A percentile compares a stretch with the other conserved stretches of the same genome.
phyloP scores from a whole-genome alignment of 2,113 vertebrate genomes.

The Protobothrops mucrosquamatus region DNA sequence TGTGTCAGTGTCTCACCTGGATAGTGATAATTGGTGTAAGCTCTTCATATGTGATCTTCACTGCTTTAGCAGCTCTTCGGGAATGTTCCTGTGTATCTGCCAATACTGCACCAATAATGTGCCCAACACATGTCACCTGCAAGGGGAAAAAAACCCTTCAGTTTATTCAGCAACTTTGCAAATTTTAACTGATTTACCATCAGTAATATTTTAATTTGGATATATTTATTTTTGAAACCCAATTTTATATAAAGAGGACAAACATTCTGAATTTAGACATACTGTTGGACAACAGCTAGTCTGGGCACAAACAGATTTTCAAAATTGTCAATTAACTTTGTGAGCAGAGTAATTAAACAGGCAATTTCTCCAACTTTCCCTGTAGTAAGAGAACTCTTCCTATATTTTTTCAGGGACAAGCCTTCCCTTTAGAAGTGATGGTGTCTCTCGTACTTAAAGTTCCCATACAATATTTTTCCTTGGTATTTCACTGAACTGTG shows the following conservation, averaged over 20 bases:
- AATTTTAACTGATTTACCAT: background rate
- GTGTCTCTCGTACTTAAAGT: background rate
- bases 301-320: background rate
- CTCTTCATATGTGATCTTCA: slow-evolving; percentile 88
- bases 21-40: slow-evolving; percentile 85
- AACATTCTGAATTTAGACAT: background rate
- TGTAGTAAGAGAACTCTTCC: background rate
- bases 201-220: background rate
- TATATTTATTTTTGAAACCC: background rate
- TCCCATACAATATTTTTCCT: background rate
- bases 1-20: slow-evolving; percentile 73
- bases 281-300: background rate
- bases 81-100: slow-evolving; percentile 88
- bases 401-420: background rate
- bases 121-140: slow-evolving; percentile 93
- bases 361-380: background rate
- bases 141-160: slow-evolving; percentile 22
- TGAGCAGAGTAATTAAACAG: background rate
- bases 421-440: background rate
- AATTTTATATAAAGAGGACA: background rate
- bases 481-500: background rate
- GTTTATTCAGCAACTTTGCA: background rate
- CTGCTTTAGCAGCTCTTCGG: slow-evolving; percentile 82
- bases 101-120: slow-evolving; percentile 88
- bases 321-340: background rate